Evolutionary conservation across 2,797 vertebrate species (phyloP).

Genomic region (Pseudopleuronectes americanus): DNA sequence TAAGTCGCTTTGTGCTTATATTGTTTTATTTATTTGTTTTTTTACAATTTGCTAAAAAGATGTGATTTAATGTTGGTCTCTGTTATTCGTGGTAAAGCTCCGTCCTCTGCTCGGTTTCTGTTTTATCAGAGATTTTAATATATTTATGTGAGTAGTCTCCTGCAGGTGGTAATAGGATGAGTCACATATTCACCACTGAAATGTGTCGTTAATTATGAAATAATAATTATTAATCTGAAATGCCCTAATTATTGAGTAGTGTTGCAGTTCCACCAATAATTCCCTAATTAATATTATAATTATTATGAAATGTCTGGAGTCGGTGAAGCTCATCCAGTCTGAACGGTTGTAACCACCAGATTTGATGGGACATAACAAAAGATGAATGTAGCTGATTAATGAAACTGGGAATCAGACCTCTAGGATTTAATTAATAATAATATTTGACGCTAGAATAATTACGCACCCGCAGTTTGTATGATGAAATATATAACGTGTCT

Average conservation of each 20-base stretch:
- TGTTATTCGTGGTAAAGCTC: constrained; percentile 8
- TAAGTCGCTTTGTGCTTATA: background rate
- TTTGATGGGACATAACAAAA: constrained; percentile 38
- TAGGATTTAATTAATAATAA: constrained; percentile 16
- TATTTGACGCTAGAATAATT: constrained; percentile 30
- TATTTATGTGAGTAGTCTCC: constrained; percentile 1
- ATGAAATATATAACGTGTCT: background rate
- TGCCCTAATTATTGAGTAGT: constrained; percentile 62
- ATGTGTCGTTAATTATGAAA: constrained; percentile 66
- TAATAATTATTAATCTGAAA: constrained; percentile 65
- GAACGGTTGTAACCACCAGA: constrained; percentile 32
- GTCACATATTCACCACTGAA: constrained; percentile 49
- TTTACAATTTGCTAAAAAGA: background rate
- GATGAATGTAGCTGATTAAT: constrained; percentile 44
- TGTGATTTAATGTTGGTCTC: constrained; percentile 20
- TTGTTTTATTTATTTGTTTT: background rate
- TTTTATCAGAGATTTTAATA: constrained; percentile 18
- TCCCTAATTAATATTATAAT: constrained; percentile 66
- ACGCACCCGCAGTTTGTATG: background rate
- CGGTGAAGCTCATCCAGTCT: constrained; percentile 22
- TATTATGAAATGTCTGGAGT: constrained; percentile 29
- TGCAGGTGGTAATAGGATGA: constrained; percentile 24
- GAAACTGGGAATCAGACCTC: constrained; percentile 21
- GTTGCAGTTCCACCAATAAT: constrained; percentile 54
- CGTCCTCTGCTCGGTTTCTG: constrained; percentile 6